Evolutionary conservation across 2,888 invertebrate genomes (phyloP).

Genomic region (Lasioglossum leucozonium): DNA sequence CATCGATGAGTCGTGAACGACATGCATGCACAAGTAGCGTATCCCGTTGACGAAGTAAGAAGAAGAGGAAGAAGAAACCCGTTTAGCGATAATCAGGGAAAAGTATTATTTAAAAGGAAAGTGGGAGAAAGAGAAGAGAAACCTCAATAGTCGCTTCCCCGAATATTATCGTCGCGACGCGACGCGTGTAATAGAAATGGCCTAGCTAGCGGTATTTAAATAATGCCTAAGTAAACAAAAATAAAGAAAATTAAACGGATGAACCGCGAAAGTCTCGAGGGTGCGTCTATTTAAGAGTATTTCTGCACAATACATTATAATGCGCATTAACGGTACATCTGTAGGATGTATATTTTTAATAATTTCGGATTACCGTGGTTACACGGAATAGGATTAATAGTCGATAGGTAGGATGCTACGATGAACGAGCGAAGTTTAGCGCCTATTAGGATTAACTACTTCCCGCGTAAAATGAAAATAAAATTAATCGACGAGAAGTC

Average conservation of each 20-base stretch:
- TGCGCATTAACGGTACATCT: conserved; percentile 74
- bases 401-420: conserved; percentile 51
- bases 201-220: conserved; percentile 60
- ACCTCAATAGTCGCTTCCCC: conserved; percentile 55
- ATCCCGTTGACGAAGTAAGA: conserved; percentile 26
- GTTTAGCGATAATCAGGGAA: conserved; percentile 33
- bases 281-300: conserved; percentile 57
- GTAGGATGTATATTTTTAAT: conserved; percentile 79
- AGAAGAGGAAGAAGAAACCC: background rate
- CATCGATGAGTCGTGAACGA: conserved; percentile 19
- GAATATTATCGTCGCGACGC: conserved; percentile 30
- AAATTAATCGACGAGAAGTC: conserved; percentile 48
- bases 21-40: conserved; percentile 63
- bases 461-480: conserved; percentile 24
- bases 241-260: background rate
- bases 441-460: conserved; percentile 51
- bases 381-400: conserved; percentile 50
- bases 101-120: conserved; percentile 43
- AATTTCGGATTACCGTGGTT: conserved; percentile 71
- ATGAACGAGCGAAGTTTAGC: conserved; percentile 37
- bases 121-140: conserved; percentile 2
- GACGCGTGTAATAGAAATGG: conserved; percentile 50
- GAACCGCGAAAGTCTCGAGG: conserved; percentile 17
- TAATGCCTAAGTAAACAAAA: conserved; percentile 34
- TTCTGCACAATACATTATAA: conserved; percentile 76